Base-by-base conservation (phyloP, 2,113 vertebrate species). In the Apistogramma diplotaenia region DNA sequence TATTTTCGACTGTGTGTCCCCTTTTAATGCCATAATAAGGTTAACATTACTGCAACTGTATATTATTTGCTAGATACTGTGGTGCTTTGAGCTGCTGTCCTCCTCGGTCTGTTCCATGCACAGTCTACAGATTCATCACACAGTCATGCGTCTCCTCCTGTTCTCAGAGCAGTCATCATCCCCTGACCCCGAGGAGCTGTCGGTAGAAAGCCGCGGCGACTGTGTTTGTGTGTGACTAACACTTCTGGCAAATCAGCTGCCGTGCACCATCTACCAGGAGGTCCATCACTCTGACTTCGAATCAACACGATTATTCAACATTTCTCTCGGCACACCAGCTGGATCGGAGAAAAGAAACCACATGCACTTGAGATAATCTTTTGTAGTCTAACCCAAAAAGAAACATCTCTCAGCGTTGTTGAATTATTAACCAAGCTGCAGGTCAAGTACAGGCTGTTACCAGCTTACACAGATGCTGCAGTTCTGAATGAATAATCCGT, bases 171-270 rank as follows among this genome's bases (percentile, higher is more conserved):
- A 49, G 60, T 33, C 62, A 15, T 77, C 79, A 18, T 43, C 33
- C 29, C 21, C 70, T 19, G 23, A 31, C 49, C 81, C 58, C 0
- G 8, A 77, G 35, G 78, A 81, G 67, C 82, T 74, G 83, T 70
- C 13, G 4, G 71, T 46, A 29, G 8, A 78, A 61, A 84, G 72
- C 60, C 7, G 12, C 23, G 9, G 21, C 15, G 59, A 27, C 49
- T 53, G 53, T 18, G 62, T 81, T 29, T 79, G 74, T 10, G 18
- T 53, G 65, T 81, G 81, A 89, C 76, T 74, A 78, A 89, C 67
- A 27, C 11, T 31, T 1, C 43, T 73, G 35, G 81, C 59, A 70
- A 62, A 79, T 58, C 18, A 49, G 53, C 56, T 62, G 67, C 61
- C 2, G 11, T 43, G 16, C 27, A 53, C 76, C 25, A 16, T 74